A percentile compares a stretch with the other conserved stretches of the same genome.
phyloP scores from a whole-genome alignment of 2,113 vertebrate genomes.

The Catharus fuscescens region DNA sequence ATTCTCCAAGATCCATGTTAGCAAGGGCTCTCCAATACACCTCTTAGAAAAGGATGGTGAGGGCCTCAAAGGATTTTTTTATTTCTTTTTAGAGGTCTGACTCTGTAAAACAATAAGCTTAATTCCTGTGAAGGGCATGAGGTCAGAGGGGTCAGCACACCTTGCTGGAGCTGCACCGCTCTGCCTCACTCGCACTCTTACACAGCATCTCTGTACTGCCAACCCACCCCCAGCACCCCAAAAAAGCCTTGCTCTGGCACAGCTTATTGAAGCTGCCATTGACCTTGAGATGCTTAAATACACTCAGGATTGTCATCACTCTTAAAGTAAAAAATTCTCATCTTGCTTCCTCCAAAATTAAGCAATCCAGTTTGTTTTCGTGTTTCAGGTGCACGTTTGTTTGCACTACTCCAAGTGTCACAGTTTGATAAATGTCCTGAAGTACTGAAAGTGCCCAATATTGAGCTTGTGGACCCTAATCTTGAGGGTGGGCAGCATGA shows the following conservation, averaged over 20 bases:
- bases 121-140: background rate
- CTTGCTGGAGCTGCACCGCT: rapidly evolving
- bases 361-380: background rate
- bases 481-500: rapidly evolving
- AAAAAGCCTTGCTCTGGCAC: background rate
- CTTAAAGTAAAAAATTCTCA: background rate
- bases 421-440: background rate
- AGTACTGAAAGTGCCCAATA: background rate
- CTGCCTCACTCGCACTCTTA: background rate
- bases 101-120: background rate
- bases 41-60: background rate
- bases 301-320: background rate
- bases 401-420: background rate
- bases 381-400: background rate
- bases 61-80: background rate
- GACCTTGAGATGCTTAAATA: background rate
- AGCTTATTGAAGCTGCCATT: background rate
- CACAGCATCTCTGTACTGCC: background rate
- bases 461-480: background rate
- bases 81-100: background rate
- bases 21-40: background rate
- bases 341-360: background rate
- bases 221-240: background rate
- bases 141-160: background rate
- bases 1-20: background rate